Evolutionary conservation across 2,888 invertebrate genomes (phyloP).

Genomic region (Cordilura impudica): DNA sequence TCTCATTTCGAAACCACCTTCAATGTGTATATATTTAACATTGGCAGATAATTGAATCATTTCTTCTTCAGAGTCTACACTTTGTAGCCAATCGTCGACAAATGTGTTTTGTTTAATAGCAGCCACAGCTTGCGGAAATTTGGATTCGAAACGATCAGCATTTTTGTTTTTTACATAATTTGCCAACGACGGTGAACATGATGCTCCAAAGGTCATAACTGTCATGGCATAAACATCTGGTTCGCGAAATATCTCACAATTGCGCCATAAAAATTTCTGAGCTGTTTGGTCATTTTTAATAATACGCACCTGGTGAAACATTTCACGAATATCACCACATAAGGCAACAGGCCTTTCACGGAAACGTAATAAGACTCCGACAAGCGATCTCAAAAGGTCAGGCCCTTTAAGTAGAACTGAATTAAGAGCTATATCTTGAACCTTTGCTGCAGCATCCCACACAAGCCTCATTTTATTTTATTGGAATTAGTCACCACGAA

Average conservation of each 20-base stretch:
- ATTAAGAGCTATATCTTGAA: conserved; percentile 66
- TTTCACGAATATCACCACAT: conserved; percentile 55
- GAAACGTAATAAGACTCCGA: conserved; percentile 72
- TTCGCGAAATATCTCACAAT: conserved; percentile 41
- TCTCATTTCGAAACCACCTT: conserved; percentile 50
- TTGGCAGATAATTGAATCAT: conserved; percentile 22
- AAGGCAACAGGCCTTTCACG: conserved; percentile 70
- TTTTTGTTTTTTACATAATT: conserved; percentile 53
- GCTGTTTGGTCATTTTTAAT: conserved; percentile 10
- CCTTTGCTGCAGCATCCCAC: conserved; percentile 70
- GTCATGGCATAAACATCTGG: conserved; percentile 56
- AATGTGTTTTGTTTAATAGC: conserved; percentile 52
- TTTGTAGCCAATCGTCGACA: conserved; percentile 53
- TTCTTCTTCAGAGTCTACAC: conserved; percentile 45
- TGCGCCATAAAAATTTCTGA: conserved; percentile 42
- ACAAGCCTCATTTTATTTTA: conserved; percentile 68
- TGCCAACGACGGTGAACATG: conserved; percentile 44
- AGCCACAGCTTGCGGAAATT: conserved; percentile 22
- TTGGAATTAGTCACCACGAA: conserved; percentile 67
- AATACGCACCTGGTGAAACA: conserved; percentile 9
- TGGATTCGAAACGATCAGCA: conserved; percentile 28
- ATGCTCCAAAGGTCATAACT: conserved; percentile 57
- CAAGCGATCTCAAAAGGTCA: conserved; percentile 69
- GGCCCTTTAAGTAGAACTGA: conserved; percentile 70
- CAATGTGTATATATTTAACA: conserved; percentile 34